Base-by-base conservation (phyloP, 2,888 invertebrate species). In the Pheosia gnoma region DNA sequence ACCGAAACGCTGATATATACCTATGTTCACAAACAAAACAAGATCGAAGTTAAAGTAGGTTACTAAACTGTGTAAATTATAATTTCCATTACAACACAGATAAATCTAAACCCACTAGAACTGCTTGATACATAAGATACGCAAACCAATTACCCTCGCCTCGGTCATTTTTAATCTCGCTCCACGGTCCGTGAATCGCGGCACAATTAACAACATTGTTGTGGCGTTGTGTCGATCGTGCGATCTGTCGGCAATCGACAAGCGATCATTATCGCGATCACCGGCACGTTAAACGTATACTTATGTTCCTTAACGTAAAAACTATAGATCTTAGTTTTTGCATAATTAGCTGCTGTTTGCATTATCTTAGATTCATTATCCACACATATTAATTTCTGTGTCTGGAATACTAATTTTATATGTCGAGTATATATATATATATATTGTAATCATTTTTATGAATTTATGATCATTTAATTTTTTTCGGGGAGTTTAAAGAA, bases 121-220 rank as follows among this genome's bases (percentile, higher is more conserved):
- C 47, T 25, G 25, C 25, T 47, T 47, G n/a, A 47, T n/a, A 47
- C 47, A 5, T 11, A 5, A 9, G 11, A 61, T 56, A 38, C 60
- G 59, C 59, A 67, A 68, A 60, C 74, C 74, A 80, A 79, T 78
- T 71, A 79, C 73, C 78, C 83, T 78, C 78, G 55, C 60, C 65
- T 61, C 65, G 77, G 72, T 72, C 68, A 66, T 75, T 77, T 80
- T 78, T 81, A 82, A 83, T 81, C 79, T 84, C 78, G 77, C 65
- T 80, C 81, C 83, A 88, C 85, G 89, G 83, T 86, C 79, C 83
- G 82, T 86, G 82, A 86, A 85, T 79, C 74, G 70, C 74, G 67
- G 71, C 71, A 74, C 78, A 76, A 82, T 82, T 84, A 83, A 78
- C 82, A 84, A 86, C 85, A 81, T 70, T 84, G 86, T 86, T 83